Conservation (phyloP, 2,797 vertebrate genomes). For the Sternotherus odoratus region DNA sequence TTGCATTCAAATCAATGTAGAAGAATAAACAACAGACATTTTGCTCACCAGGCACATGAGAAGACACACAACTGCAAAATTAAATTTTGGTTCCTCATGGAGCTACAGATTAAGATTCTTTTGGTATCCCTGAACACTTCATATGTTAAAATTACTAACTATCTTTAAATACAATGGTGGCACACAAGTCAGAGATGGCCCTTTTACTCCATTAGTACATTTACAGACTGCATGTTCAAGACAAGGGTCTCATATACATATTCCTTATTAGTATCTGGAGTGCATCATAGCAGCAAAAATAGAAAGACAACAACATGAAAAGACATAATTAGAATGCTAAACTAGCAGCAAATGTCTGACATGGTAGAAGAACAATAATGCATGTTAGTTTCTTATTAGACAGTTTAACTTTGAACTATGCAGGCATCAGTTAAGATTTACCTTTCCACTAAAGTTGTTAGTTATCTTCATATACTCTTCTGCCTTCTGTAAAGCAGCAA, state of each 20-base stretch:
- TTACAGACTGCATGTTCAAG: neutral
- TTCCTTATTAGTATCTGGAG: neutral
- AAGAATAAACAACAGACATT: neutral
- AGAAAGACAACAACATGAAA: neutral
- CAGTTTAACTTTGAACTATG: neutral
- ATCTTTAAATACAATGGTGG: neutral
- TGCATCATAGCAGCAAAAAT: neutral
- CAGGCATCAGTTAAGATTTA: conserved; percentile 57
- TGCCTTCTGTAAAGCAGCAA: conserved; percentile 89
- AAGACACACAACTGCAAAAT: neutral
- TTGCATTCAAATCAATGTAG: neutral
- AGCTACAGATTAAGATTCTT: neutral
- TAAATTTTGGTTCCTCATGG: neutral
- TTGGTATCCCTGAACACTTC: neutral
- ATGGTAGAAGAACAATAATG: neutral
- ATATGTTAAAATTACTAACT: neutral
- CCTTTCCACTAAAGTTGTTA: conserved; percentile 88
- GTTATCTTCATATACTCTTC: conserved; percentile 90
- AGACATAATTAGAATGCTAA: neutral
- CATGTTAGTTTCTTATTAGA: neutral
- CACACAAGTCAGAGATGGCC: neutral
- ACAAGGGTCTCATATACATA: neutral
- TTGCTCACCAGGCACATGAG: neutral
- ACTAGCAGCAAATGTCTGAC: neutral
- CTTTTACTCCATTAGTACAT: neutral